These are phyloP conservation scores for Hirtodrosophila trivittata DNA, from an alignment of 2,888 invertebrate species.

Conservation along the genomic window DNA sequence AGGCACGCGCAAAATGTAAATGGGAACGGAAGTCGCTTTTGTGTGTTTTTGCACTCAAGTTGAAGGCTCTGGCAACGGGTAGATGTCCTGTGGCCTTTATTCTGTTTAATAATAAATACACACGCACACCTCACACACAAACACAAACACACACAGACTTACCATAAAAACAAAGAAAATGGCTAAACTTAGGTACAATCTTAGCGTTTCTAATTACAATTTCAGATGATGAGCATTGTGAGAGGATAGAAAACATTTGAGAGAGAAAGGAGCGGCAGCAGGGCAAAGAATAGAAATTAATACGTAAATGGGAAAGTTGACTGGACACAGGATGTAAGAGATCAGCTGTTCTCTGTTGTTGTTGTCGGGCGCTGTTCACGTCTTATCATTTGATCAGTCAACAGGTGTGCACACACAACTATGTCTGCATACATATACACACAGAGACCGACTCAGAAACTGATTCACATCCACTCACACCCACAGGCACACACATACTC, in stretches of 20 bases:
- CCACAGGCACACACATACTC: neutral
- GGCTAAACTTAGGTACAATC: slow-evolving; percentile 7
- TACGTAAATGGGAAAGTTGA: neutral
- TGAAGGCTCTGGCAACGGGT: slow-evolving; percentile 13
- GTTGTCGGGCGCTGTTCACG: neutral
- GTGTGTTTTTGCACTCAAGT: slow-evolving; percentile 12
- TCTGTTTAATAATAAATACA: slow-evolving; percentile 44
- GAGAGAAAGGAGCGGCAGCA: too few relatives aligned
- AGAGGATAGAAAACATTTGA: neutral
- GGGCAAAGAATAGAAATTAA: too few relatives aligned
- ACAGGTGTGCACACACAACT: slow-evolving; percentile 27
- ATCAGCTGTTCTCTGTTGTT: neutral
- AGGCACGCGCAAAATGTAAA: slow-evolving; percentile 1
- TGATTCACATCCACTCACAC: neutral
- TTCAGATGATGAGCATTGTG: slow-evolving; percentile 13
- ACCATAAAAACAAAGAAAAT: neutral
- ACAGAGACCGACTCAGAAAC: neutral
- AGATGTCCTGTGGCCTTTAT: slow-evolving; percentile 34
- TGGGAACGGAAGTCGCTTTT: slow-evolving; percentile 20
- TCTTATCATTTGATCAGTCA: slow-evolving; percentile 8
- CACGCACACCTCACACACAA: slow-evolving; percentile 1
- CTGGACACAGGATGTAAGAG: neutral
- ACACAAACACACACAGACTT: neutral
- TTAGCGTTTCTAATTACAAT: slow-evolving; percentile 16
- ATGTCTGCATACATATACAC: slow-evolving; percentile 3